Evolutionary conservation across 2,797 vertebrate genomes (phyloP).

Genomic region (Aldrovandia affinis): DNA sequence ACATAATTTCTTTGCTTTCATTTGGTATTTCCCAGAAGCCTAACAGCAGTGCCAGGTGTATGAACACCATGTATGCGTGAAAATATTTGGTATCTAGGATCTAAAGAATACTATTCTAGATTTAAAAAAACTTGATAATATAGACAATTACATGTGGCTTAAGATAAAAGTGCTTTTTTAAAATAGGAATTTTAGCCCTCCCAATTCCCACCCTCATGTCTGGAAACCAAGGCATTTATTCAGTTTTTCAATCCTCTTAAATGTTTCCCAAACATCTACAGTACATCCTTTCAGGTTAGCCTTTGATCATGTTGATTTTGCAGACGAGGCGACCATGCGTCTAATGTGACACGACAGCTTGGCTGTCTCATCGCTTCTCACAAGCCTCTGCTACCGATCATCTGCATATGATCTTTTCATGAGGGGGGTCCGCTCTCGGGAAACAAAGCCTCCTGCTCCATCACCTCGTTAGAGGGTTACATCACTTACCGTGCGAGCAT

Average conservation of each 20-base stretch:
- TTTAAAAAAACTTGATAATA: background rate
- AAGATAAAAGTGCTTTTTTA: conserved; percentile 19
- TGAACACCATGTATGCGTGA: background rate
- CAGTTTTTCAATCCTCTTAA: conserved; percentile 26
- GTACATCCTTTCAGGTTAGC: conserved; percentile 28
- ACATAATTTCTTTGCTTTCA: background rate
- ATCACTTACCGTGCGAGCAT: background rate
- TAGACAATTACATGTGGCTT: conserved; percentile 22
- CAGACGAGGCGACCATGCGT: background rate
- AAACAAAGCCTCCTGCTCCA: background rate
- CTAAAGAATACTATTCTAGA: background rate
- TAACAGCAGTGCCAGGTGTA: background rate
- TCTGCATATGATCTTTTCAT: background rate
- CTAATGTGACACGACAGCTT: conserved; percentile 32
- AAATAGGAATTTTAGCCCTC: background rate
- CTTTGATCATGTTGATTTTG: conserved; percentile 33
- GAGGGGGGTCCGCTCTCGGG: background rate
- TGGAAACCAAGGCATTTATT: background rate
- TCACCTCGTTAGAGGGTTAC: background rate
- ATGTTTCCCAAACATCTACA: conserved; percentile 25
- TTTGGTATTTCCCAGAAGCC: background rate
- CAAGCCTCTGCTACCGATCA: background rate
- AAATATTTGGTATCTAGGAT: background rate
- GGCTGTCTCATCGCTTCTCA: background rate
- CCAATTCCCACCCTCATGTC: background rate